Evolutionary conservation across 53 echinoderm and acorn worm genomes (phyloP).

Genomic region (Paracentrotus lividus): DNA sequence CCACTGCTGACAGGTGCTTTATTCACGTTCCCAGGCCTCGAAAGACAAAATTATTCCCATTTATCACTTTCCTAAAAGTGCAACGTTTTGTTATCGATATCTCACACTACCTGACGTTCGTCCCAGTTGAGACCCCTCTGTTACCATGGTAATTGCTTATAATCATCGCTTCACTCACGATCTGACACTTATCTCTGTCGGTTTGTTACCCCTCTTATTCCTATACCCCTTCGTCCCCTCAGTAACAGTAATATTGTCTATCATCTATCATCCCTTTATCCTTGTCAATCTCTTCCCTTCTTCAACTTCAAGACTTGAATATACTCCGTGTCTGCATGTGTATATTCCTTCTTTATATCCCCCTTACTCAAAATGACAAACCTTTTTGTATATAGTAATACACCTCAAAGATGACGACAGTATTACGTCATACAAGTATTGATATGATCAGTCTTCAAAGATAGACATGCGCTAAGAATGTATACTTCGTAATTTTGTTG

Average conservation of each 20-base stretch:
- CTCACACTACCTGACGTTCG: conserved; percentile 1
- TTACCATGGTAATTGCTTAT: conserved; percentile 8
- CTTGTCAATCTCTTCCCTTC: conserved; percentile 5
- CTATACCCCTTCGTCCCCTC: not conserved
- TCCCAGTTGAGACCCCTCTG: not conserved
- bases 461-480: not conserved
- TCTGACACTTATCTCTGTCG: not conserved
- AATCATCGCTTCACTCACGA: conserved; percentile 36
- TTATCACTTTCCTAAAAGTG: not conserved
- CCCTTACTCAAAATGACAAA: not conserved
- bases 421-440: not conserved
- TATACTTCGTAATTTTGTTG: not conserved
- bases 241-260: conserved; percentile 3
- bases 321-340: not conserved
- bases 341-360: not conserved
- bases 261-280: conserved; percentile 1
- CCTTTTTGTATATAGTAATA: not conserved
- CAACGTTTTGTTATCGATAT: not conserved
- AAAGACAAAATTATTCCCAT: conserved; percentile 44
- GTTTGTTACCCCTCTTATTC: not conserved
- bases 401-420: not conserved
- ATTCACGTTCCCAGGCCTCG: not conserved
- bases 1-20: not conserved
- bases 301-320: not conserved
- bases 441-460: not conserved